A percentile compares a stretch with the other conserved stretches of the same genome.
These are phyloP conservation scores for Adoxophyes honmai DNA, from an alignment of 1,140 invertebrate species.

Conservation along the genomic window DNA sequence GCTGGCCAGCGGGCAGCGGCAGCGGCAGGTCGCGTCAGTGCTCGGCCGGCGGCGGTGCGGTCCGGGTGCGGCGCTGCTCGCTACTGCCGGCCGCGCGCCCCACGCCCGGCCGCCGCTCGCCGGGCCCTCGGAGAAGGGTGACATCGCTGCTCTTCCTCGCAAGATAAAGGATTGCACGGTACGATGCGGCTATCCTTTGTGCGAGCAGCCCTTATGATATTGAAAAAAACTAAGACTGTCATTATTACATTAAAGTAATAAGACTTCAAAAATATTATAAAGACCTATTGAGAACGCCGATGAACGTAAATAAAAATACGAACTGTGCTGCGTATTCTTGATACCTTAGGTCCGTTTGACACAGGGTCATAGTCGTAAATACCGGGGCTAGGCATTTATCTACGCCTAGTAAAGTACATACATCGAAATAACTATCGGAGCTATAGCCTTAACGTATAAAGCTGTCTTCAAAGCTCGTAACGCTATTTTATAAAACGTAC, in stretches of 20 bases:
- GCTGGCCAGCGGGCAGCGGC: conserved; percentile 20
- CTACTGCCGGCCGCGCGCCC: conserved; percentile 50
- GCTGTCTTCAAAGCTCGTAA: not conserved
- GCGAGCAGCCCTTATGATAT: not conserved
- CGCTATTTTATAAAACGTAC: not conserved
- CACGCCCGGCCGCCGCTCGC: conserved; percentile 31
- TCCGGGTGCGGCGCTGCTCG: conserved; percentile 55
- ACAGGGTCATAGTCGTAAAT: not conserved
- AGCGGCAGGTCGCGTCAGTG: conserved; percentile 16
- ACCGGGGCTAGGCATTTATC: too few relatives aligned
- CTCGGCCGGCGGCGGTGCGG: conserved; percentile 51
- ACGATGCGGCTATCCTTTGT: not conserved
- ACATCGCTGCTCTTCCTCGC: conserved; percentile 59
- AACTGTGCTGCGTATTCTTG: too few relatives aligned
- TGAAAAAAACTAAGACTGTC: not conserved
- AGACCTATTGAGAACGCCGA: too few relatives aligned
- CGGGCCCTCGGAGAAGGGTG: conserved; percentile 61
- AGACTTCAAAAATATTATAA: too few relatives aligned
- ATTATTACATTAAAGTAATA: too few relatives aligned
- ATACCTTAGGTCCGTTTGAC: conserved; percentile 28
- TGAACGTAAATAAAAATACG: too few relatives aligned
- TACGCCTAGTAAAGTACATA: too few relatives aligned
- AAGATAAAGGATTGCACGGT: conserved; percentile 42
- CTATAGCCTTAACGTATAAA: not conserved
- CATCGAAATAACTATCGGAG: not conserved